phyloP scores from a whole-genome alignment of 2,113 vertebrate species.

The Conger conger region DNA sequence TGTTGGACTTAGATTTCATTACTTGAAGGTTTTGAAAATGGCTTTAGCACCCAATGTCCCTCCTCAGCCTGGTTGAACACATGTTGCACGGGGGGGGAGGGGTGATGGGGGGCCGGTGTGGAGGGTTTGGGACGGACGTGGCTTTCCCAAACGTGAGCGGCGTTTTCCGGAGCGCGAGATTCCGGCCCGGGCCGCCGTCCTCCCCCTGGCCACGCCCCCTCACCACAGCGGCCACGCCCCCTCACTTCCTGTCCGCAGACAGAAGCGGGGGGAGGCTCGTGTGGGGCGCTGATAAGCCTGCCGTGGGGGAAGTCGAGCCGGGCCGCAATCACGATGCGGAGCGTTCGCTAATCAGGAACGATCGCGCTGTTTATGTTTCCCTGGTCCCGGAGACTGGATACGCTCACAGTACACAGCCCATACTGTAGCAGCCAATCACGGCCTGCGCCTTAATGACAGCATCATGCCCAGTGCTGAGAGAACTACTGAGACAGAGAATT shows the following conservation, averaged over 20 bases:
- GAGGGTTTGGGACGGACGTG: not conserved
- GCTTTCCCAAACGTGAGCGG: not conserved
- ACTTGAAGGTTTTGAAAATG: not conserved
- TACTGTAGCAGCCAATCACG: not conserved
- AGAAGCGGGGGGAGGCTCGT: slow-evolving; percentile 37
- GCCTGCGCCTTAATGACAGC: not conserved
- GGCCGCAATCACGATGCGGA: slow-evolving; percentile 54
- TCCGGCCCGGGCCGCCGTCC: slow-evolving; percentile 29
- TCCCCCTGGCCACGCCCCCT: not conserved
- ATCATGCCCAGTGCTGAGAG: too few relatives aligned
- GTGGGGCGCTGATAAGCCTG: not conserved
- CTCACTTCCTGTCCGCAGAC: slow-evolving; percentile 54
- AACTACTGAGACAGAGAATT: too few relatives aligned
- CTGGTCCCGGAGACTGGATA: not conserved
- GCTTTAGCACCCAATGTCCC: not conserved
- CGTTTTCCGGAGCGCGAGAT: not conserved
- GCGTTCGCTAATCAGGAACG: slow-evolving; percentile 62
- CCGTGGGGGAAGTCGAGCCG: slow-evolving; percentile 50
- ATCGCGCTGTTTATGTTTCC: slow-evolving; percentile 56
- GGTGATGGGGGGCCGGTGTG: not conserved
- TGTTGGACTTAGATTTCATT: not conserved
- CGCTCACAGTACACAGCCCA: not conserved
- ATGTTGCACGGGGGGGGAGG: not conserved
- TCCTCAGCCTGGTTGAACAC: not conserved
- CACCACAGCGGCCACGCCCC: slow-evolving; percentile 43